Evolutionary conservation across 2,888 invertebrate species (phyloP).

Genomic region (Hirtodrosophila confusa): DNA sequence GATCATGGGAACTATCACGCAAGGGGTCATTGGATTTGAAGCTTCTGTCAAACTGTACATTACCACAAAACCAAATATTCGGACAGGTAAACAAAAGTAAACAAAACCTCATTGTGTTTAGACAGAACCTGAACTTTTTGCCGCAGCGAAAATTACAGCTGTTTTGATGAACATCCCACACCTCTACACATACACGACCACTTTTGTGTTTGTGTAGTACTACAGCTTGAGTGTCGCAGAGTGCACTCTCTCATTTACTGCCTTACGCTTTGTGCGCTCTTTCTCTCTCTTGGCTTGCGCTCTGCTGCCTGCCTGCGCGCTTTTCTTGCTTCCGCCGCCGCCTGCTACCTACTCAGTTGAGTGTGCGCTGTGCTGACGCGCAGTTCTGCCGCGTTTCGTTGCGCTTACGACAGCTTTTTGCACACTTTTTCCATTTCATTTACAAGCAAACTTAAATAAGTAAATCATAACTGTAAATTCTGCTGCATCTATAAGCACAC

Average conservation of each 20-base stretch:
- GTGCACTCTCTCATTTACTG: conserved; percentile 18
- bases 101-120: conserved; percentile 48
- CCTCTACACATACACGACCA: conserved; percentile 40
- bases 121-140: conserved; percentile 44
- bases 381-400: conserved; percentile 46
- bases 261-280: neutral
- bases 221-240: conserved; percentile 53
- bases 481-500: conserved; percentile 43
- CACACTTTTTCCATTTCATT: conserved; percentile 15
- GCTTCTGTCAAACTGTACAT: conserved; percentile 51
- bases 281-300: conserved; percentile 1
- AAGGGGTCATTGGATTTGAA: conserved; percentile 67
- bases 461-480: conserved; percentile 62
- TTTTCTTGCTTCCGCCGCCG: conserved; percentile 23
- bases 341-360: conserved; percentile 62
- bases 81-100: conserved; percentile 33
- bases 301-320: conserved; percentile 11
- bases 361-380: conserved; percentile 59
- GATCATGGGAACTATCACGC: conserved; percentile 32
- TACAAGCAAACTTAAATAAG: conserved; percentile 29
- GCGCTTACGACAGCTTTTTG: conserved; percentile 32
- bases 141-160: conserved; percentile 18
- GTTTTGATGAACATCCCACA: conserved; percentile 9
- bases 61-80: conserved; percentile 18
- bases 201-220: conserved; percentile 38